A percentile compares a stretch with the other conserved stretches of the same genome.
phyloP scores from a whole-genome alignment of 2,113 vertebrate genomes.

The Pelecanus crispus region DNA sequence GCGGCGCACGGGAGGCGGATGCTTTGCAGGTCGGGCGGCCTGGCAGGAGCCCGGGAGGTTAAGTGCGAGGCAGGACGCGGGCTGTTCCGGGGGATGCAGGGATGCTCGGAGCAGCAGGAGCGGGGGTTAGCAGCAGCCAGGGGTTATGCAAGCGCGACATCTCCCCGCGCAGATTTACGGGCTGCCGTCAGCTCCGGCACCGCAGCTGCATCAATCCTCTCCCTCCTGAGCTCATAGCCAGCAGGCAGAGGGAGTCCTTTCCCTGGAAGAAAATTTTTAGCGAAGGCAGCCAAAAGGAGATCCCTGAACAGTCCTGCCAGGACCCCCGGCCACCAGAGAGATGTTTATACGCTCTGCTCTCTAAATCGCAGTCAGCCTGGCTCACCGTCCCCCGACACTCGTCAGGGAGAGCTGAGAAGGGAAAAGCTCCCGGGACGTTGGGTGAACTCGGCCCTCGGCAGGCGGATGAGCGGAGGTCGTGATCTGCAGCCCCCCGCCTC shows the following conservation, averaged over 20 bases:
- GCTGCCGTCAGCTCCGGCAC: not conserved
- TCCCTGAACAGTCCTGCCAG: conserved; percentile 1
- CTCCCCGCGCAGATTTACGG: not conserved
- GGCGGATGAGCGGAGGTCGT: not conserved
- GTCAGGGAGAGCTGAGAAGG: not conserved
- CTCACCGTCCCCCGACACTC: not conserved
- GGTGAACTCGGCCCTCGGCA: not conserved
- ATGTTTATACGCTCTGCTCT: not conserved
- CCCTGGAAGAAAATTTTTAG: conserved; percentile 24
- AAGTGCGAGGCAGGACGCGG: not conserved
- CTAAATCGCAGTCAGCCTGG: not conserved
- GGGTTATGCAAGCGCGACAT: not conserved
- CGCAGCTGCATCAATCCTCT: not conserved
- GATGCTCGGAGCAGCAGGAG: not conserved
- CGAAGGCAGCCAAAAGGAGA: conserved; percentile 12
- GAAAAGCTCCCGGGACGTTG: not conserved
- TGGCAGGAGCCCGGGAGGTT: not conserved
- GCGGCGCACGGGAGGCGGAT: accelerated
- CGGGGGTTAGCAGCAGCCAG: not conserved
- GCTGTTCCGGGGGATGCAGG: not conserved
- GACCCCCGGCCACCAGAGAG: not conserved
- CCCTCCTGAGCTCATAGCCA: not conserved
- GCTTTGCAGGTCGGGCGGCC: not conserved
- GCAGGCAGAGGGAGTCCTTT: conserved; percentile 66
- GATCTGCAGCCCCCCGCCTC: not conserved